Base-by-base conservation (phyloP, 1,140 invertebrate species). In the Neelides sp. region DNA sequence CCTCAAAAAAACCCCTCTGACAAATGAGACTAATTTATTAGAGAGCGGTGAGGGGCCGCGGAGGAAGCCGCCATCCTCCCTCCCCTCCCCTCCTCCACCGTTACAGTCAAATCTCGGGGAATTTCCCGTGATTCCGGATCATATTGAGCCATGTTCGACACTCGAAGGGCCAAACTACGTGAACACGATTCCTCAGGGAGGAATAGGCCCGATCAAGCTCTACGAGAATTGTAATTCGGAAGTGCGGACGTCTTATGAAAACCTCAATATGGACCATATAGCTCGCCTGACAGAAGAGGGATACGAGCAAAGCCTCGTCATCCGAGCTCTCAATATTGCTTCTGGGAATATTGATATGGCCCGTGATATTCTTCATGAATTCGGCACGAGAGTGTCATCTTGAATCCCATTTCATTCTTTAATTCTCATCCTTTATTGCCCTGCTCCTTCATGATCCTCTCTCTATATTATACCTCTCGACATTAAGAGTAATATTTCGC, bases 321-420 rank as follows among this genome's bases (percentile, higher is more conserved):
- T 92, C 32, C 75, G 88, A 59, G 89, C 90, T 5, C 71, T 94
- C 52, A 82, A 85, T 44, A 93, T 94, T 48, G 86, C 88, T 1
- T 75, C 84, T 47, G 94, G 94, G 68, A 85, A 95, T 68, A 75
- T 93, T 27, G 83, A 85, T 67, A 93, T 94, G 89, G 89, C 89
- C 23, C 83, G 87, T 70, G 86, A 93, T 69, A 94, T 95, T 68
- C 73, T 95, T 59, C 83, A 90, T 66, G 88, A 92, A 67, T 95
- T 94, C 69, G 87, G 74, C 10, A 77, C 76, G n/a, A 80, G 79
- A 63, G 56, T 68, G 34, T 5, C 15, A 36, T 28, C 28, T 17
- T 41, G 30, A 51, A 27, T 27, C 3, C 36, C 5, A 39, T n/a
- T n/a, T n/a, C n/a, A n/a, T n/a, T n/a, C n/a, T n/a, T n/a, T n/a